Conservation (phyloP, 1,140 invertebrate genomes). For the Sinonovacula constricta region DNA sequence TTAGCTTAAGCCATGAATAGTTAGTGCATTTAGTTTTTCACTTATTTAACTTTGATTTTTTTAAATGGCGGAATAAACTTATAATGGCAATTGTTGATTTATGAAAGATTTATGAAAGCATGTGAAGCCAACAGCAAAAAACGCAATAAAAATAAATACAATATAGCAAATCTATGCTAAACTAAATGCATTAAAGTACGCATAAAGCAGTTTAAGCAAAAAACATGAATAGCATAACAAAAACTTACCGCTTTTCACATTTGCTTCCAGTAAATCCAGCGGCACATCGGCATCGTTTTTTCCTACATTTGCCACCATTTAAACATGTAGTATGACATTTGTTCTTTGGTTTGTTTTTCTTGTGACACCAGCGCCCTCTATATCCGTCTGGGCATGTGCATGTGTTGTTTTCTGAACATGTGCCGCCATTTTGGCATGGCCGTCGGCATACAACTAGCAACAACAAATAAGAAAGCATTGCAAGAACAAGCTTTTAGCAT, state of each 20-base stretch:
- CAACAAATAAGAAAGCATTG: not conserved
- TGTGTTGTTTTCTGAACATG: constrained; percentile 32
- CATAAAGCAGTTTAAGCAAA: not conserved
- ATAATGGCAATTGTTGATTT: not conserved
- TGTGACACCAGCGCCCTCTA: constrained; percentile 51
- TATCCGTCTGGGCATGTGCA: constrained; percentile 41
- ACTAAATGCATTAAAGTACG: not conserved
- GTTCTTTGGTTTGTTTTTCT: not conserved
- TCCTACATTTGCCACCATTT: constrained; percentile 46
- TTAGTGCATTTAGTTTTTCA: not conserved
- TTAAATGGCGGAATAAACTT: not conserved
- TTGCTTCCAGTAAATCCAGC: constrained; percentile 15
- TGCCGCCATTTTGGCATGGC: constrained; percentile 40
- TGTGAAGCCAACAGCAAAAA: not conserved
- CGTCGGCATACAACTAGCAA: constrained; percentile 25
- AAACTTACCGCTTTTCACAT: constrained; percentile 45
- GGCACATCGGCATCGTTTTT: constrained; percentile 28
- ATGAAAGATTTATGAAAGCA: not conserved
- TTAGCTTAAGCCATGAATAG: not conserved
- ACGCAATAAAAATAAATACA: too few relatives aligned
- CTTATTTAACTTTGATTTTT: not conserved
- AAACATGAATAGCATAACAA: not conserved
- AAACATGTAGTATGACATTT: constrained; percentile 27
- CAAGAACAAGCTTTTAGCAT: too few relatives aligned
- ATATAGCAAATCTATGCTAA: not conserved